A percentile compares a stretch with the other conserved stretches of the same genome.
Evolutionary conservation across 2,797 vertebrate genomes (phyloP).

Genomic region (Scleropages formosus): DNA sequence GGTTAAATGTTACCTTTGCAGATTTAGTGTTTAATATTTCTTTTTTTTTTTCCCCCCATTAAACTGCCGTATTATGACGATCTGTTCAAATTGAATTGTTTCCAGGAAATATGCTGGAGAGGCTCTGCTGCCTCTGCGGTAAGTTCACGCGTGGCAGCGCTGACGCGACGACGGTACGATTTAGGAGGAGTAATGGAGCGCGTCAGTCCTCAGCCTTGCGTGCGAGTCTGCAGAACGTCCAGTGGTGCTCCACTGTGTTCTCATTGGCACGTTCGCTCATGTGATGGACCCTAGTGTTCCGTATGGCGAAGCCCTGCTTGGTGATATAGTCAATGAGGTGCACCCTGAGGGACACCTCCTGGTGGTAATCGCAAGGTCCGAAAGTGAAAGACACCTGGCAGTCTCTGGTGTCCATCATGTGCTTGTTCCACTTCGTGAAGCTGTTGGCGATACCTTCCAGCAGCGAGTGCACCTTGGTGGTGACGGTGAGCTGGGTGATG

Average conservation of each 20-base stretch:
- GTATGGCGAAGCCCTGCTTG: conserved; percentile 95
- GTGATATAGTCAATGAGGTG: conserved; percentile 98
- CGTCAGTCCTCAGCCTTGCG: conserved; percentile 91
- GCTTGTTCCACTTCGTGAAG: conserved; percentile 99
- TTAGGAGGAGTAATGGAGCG: neutral
- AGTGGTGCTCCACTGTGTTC: conserved; percentile 98
- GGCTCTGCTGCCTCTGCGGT: too few species aligned
- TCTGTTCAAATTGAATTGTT: too few species aligned
- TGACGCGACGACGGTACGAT: neutral
- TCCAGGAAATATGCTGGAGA: too few species aligned
- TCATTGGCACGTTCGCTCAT: conserved; percentile 98
- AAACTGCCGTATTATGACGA: too few species aligned
- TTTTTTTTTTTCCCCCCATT: too few species aligned
- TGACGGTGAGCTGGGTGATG: conserved; percentile 95
- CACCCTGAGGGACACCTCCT: conserved; percentile 92
- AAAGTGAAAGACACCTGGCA: conserved; percentile 98
- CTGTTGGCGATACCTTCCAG: conserved; percentile 94
- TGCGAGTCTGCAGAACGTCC: conserved; percentile 95
- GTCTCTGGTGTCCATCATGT: conserved; percentile 99
- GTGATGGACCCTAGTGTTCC: conserved; percentile 95
- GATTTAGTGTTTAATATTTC: too few species aligned
- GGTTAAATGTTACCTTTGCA: too few species aligned
- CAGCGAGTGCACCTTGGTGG: conserved; percentile 90
- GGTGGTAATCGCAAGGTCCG: conserved; percentile 96
- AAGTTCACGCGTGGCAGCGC: neutral